These are phyloP conservation scores for Seira sanloemensis DNA, from an alignment of 2,888 invertebrate genomes.

Conservation along the genomic window DNA sequence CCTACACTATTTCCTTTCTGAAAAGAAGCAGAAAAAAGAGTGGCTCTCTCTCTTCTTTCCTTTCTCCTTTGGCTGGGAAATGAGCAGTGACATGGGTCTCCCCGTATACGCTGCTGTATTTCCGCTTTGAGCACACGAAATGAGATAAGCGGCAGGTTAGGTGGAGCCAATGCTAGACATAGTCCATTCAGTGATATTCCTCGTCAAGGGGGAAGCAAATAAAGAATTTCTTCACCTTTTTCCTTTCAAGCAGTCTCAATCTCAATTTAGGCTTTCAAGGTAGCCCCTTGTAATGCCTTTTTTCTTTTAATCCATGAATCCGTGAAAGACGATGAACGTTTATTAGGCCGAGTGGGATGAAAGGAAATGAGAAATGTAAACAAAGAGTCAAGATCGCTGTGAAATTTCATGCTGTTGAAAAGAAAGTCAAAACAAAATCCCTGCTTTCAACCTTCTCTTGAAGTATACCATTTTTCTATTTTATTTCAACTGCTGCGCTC, in stretches of 20 bases:
- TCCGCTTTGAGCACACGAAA: neutral
- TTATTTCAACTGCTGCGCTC: neutral
- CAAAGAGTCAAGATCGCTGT: neutral
- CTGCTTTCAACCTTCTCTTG: too few species aligned
- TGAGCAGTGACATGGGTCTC: neutral
- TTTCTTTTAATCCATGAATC: neutral
- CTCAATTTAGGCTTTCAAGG: neutral
- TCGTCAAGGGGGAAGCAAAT: neutral
- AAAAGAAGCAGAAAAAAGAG: neutral
- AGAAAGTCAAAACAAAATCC: too few species aligned
- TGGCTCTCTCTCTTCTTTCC: neutral
- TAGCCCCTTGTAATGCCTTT: neutral
- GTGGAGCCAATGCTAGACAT: neutral
- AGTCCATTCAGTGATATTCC: neutral
- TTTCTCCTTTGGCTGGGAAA: neutral
- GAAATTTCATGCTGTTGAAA: too few species aligned
- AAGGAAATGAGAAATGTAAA: neutral
- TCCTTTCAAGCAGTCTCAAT: neutral
- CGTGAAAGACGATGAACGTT: neutral
- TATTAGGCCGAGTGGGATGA: neutral
- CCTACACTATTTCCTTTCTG: neutral
- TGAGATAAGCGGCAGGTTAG: neutral
- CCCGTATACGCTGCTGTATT: neutral
- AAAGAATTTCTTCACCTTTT: neutral
- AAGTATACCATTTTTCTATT: neutral